Evolutionary conservation across 1,140 invertebrate genomes (phyloP).

Genomic region (Pseudobourletiella spinata): DNA sequence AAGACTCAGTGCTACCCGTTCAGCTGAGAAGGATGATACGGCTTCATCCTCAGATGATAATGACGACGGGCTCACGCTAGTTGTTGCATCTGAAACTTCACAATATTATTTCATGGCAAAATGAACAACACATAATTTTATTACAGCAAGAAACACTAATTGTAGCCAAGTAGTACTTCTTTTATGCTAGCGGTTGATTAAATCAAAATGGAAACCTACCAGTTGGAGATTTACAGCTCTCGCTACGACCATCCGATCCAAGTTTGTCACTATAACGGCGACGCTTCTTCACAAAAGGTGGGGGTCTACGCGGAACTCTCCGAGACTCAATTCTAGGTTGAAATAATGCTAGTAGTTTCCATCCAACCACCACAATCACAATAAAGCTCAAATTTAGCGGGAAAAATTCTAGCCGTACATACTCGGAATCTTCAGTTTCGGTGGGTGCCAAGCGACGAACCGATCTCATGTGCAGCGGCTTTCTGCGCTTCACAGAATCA

Average conservation of each 20-base stretch:
- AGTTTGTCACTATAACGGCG: slow-evolving; percentile 10
- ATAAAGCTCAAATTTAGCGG: no score
- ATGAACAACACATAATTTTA: no score
- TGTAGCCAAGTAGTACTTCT: no score
- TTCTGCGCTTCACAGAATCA: background rate
- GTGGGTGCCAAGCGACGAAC: slow-evolving; percentile 1
- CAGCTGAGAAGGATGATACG: slow-evolving; percentile 53
- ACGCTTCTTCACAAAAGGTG: slow-evolving; percentile 31
- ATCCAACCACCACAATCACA: no score
- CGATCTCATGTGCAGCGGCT: background rate
- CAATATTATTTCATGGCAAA: background rate
- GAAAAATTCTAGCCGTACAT: no score
- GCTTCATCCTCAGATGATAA: slow-evolving; percentile 51
- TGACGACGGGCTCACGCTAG: slow-evolving; percentile 40
- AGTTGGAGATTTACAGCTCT: slow-evolving; percentile 29
- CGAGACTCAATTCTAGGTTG: slow-evolving; percentile 34
- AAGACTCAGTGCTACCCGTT: slow-evolving; percentile 66
- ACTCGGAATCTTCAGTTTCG: slow-evolving; percentile 36
- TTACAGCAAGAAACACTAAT: no score
- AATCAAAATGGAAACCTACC: slow-evolving; percentile 10
- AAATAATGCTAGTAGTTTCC: no score
- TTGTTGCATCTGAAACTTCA: slow-evolving; percentile 14
- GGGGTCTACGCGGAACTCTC: slow-evolving; percentile 22
- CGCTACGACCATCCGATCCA: slow-evolving; percentile 30
- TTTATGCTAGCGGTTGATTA: background rate